phyloP scores from a whole-genome alignment of 2,797 vertebrate genomes.

The Coendou prehensilis region DNA sequence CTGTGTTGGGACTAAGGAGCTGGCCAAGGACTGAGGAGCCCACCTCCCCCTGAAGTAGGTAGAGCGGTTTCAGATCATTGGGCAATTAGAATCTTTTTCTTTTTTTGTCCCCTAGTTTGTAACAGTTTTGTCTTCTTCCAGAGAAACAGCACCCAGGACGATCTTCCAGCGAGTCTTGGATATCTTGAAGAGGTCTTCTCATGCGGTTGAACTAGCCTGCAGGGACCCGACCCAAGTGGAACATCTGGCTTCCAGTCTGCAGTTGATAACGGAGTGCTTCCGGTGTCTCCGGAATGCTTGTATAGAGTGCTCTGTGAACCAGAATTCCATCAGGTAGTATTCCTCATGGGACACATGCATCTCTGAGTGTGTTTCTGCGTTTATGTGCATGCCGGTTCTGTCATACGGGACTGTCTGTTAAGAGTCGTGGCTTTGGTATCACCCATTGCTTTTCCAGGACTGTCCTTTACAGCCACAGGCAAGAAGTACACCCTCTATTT shows the following conservation, averaged over 20 bases:
- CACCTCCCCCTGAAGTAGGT: accelerated
- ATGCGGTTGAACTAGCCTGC: conserved; percentile 87
- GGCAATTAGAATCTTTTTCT: not conserved
- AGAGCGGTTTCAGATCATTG: not conserved
- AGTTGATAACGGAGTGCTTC: conserved; percentile 94
- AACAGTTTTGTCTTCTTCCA: conserved; percentile 85
- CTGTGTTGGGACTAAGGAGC: not conserved
- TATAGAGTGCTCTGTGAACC: conserved; percentile 93
- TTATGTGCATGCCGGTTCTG: accelerated
- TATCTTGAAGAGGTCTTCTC: conserved; percentile 88
- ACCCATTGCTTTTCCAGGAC: not conserved
- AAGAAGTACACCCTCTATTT: accelerated
- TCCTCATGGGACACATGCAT: accelerated
- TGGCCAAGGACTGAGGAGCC: too few species aligned
- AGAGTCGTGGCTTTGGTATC: not conserved
- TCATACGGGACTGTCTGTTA: not conserved
- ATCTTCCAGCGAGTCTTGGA: conserved; percentile 90
- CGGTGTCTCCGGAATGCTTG: conserved; percentile 96
- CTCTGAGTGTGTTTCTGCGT: too few species aligned
- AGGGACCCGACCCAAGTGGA: conserved; percentile 74
- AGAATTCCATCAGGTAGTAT: conserved; percentile 92
- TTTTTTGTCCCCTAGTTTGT: not conserved
- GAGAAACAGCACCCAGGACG: conserved; percentile 90
- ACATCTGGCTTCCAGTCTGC: conserved; percentile 86
- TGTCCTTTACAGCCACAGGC: not conserved